A percentile compares a stretch with the other conserved stretches of the same genome.
Conservation (phyloP, 2,888 invertebrate species). For the Periphyllus acericola region DNA sequence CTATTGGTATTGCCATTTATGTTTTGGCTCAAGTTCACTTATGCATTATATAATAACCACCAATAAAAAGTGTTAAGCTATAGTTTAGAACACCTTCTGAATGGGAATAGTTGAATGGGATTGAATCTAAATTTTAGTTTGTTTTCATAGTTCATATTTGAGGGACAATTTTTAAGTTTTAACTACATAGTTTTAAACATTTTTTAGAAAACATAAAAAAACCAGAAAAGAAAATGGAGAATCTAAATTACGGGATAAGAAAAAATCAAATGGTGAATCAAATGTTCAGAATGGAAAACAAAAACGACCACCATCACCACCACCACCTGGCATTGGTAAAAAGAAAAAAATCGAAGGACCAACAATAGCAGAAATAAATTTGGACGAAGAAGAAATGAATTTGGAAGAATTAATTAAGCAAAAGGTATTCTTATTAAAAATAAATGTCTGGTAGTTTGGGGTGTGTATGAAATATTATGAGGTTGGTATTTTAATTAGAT, state of each 20-base stretch:
- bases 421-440: constrained; percentile 71
- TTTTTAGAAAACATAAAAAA: constrained; percentile 58
- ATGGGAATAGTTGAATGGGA: background rate
- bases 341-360: constrained; percentile 47
- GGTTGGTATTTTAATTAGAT: too few species aligned
- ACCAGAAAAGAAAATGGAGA: constrained; percentile 49
- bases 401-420: constrained; percentile 90
- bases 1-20: too few species aligned
- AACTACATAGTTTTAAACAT: background rate
- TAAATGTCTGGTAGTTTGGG: background rate
- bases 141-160: background rate
- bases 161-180: background rate
- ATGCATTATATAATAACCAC: background rate
- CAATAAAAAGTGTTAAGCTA: background rate
- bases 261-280: constrained; percentile 52
- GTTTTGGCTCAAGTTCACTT: too few species aligned
- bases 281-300: constrained; percentile 52
- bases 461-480: background rate
- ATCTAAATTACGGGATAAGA: constrained; percentile 51
- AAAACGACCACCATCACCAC: constrained; percentile 57
- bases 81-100: background rate
- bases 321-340: constrained; percentile 15
- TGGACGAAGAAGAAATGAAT: constrained; percentile 81
- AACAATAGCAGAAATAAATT: constrained; percentile 17
- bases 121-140: background rate